phyloP scores from a whole-genome alignment of 2,113 vertebrate species.

The Alethe diademata region DNA sequence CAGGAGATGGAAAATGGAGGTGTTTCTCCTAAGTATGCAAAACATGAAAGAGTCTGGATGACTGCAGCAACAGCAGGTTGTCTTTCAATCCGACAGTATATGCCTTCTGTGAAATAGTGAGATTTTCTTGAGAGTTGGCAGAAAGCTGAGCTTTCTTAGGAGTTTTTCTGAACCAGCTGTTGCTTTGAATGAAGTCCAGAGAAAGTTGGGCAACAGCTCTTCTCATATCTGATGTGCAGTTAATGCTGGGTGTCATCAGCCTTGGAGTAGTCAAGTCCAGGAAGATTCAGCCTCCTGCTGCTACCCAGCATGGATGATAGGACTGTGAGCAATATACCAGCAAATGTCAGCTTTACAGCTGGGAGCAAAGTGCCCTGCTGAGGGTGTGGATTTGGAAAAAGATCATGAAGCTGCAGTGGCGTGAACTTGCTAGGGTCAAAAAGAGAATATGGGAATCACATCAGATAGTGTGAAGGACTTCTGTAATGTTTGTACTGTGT shows the following conservation, averaged over 20 bases:
- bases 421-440: not conserved
- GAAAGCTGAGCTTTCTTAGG: conserved; percentile 24
- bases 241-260: conserved; percentile 2
- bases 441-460: not conserved
- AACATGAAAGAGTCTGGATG: not conserved
- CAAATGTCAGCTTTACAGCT: not conserved
- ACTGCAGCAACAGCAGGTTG: not conserved
- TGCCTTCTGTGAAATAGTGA: not conserved
- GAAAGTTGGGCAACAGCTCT: conserved; percentile 36
- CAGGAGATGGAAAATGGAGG: not conserved
- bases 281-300: not conserved
- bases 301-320: not conserved
- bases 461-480: not conserved
- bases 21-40: not conserved
- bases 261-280: not conserved
- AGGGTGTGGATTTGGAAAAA: not conserved
- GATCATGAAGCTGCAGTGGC: not conserved
- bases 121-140: conserved; percentile 11
- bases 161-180: conserved; percentile 48
- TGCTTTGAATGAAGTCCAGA: conserved; percentile 50
- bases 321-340: not conserved
- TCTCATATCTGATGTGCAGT: conserved; percentile 22
- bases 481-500: not conserved
- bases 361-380: not conserved
- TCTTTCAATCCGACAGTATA: not conserved